These are phyloP conservation scores for Dasyurus viverrinus DNA, from an alignment of 2,113 vertebrate genomes.

Conservation along the genomic window DNA sequence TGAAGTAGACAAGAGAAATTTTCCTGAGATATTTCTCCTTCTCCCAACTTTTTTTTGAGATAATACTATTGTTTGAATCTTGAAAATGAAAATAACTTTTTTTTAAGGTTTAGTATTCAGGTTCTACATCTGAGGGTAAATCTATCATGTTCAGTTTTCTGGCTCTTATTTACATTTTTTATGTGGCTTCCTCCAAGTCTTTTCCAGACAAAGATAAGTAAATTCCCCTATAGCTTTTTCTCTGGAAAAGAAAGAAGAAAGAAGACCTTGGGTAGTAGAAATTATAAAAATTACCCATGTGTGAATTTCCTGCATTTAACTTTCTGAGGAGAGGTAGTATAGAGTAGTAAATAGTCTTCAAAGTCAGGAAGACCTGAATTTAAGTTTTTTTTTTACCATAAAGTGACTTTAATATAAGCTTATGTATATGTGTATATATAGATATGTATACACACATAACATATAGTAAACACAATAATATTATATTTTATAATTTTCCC, in stretches of 20 bases:
- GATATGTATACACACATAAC: not conserved
- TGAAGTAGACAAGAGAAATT: not conserved
- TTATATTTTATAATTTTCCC: constrained; percentile 38
- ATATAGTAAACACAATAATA: not conserved
- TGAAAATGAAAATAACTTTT: not conserved
- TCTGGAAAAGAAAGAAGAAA: not conserved
- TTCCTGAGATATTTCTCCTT: not conserved
- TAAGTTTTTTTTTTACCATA: not conserved
- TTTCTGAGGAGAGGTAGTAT: not conserved
- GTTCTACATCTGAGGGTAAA: not conserved
- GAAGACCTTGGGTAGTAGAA: not conserved
- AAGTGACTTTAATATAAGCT: no score
- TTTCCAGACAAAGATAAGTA: not conserved
- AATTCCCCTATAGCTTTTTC: not conserved
- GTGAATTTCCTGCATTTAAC: not conserved
- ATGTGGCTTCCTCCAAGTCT: not conserved
- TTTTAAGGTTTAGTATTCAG: not conserved
- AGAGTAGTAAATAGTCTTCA: not conserved
- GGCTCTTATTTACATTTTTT: not conserved
- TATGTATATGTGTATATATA: not conserved
- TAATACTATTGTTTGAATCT: not conserved
- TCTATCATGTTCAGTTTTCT: not conserved
- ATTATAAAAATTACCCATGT: not conserved
- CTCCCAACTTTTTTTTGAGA: not conserved
- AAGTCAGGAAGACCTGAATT: not conserved